Evolutionary conservation across 2,797 vertebrate species (phyloP).

Genomic region (Coregonus suidteri): DNA sequence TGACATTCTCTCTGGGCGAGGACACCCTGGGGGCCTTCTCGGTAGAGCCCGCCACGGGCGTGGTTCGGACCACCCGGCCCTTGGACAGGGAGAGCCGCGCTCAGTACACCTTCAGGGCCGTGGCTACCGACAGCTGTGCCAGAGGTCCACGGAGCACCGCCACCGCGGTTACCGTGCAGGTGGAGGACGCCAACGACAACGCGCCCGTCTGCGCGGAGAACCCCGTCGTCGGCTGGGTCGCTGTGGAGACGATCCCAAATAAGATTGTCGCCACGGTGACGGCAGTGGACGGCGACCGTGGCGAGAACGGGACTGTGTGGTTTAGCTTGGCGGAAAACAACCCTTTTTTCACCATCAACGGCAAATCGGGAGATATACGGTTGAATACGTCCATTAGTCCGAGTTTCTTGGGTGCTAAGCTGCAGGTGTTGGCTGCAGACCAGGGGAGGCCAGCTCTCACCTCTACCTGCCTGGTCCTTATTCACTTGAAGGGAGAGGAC

Average conservation of each 20-base stretch:
- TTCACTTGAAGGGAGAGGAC: constrained; percentile 79
- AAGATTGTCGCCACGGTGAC: constrained; percentile 71
- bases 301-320: constrained; percentile 80
- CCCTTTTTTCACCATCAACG: constrained; percentile 76
- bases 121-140: constrained; percentile 81
- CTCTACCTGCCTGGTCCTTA: constrained; percentile 79
- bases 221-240: constrained; percentile 74
- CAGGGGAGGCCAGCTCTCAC: constrained; percentile 75
- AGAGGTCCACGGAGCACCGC: constrained; percentile 78
- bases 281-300: constrained; percentile 81
- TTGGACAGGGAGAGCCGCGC: constrained; percentile 83
- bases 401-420: constrained; percentile 71
- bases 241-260: constrained; percentile 62
- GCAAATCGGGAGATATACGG: constrained; percentile 78
- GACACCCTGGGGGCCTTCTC: constrained; percentile 80
- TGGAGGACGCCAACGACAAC: constrained; percentile 92
- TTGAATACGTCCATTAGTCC: constrained; percentile 71
- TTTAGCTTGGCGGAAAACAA: constrained; percentile 74
- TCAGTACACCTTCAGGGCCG: constrained; percentile 77
- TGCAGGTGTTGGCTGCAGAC: constrained; percentile 81
- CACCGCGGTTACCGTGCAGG: constrained; percentile 72
- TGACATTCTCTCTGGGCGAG: constrained; percentile 80
- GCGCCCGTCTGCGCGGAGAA: constrained; percentile 79
- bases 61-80: constrained; percentile 69
- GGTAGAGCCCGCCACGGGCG: constrained; percentile 73